These are phyloP conservation scores for Halictus ligatus DNA, from an alignment of 2,888 invertebrate species.

Conservation along the genomic window DNA sequence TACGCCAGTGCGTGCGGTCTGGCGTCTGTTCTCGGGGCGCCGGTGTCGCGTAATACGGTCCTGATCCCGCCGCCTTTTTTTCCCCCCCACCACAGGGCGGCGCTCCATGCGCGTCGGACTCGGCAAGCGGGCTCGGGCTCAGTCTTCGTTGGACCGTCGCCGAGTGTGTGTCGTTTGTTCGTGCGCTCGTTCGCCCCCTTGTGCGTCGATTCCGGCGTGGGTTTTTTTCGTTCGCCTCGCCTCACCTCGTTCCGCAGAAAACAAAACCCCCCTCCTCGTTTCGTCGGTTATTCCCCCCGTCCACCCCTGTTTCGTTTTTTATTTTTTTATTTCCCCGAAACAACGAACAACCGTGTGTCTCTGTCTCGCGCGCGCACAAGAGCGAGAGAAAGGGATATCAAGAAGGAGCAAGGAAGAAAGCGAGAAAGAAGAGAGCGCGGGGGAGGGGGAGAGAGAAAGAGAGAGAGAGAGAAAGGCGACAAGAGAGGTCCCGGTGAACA, in stretches of 20 bases:
- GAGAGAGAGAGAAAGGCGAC: background rate
- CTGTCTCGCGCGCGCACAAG: background rate
- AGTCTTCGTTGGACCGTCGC: conserved; percentile 82
- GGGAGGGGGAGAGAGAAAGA: background rate
- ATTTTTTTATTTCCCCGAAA: background rate
- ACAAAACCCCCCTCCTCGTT: background rate
- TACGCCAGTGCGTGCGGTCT: conserved; percentile 41
- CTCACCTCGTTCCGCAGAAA: conserved; percentile 27
- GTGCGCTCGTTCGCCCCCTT: conserved; percentile 44
- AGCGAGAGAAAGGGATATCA: background rate
- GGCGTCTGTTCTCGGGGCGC: conserved; percentile 56
- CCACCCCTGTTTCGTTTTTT: conserved; percentile 1
- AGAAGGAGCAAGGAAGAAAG: background rate
- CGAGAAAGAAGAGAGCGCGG: background rate
- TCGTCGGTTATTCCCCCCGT: conserved; percentile 15
- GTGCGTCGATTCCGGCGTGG: conserved; percentile 58
- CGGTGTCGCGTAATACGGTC: conserved; percentile 46
- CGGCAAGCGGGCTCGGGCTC: conserved; percentile 73
- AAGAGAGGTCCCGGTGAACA: background rate
- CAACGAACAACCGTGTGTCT: background rate
- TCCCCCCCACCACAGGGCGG: conserved; percentile 66
- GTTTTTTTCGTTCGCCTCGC: conserved; percentile 44
- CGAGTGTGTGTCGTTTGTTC: conserved; percentile 72
- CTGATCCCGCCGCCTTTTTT: conserved; percentile 47
- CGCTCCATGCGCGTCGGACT: conserved; percentile 75